These are phyloP conservation scores for Microcebus jonahi DNA, from an alignment of 2,113 vertebrate species.

Conservation along the genomic window DNA sequence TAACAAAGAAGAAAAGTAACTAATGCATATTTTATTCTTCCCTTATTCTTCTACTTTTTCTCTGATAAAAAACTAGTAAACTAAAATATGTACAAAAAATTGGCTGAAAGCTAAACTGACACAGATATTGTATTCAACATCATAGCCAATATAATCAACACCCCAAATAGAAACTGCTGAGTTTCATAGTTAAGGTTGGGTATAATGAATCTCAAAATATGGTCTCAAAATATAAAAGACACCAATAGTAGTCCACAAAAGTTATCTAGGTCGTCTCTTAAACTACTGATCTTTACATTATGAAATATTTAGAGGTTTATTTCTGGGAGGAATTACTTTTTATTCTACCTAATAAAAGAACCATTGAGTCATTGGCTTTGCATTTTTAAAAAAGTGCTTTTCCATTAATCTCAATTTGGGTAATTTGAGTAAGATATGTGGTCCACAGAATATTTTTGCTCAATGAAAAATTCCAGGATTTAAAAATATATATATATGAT, in stretches of 20 bases:
- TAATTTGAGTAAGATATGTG: not conserved
- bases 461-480: not conserved
- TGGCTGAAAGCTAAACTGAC: not conserved
- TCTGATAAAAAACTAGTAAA: conserved; percentile 12
- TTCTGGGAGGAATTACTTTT: conserved; percentile 7
- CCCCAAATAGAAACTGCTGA: not conserved
- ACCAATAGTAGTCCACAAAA: not conserved
- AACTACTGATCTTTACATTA: not conserved
- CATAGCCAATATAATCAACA: not conserved
- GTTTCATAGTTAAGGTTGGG: not conserved
- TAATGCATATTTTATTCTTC: not conserved
- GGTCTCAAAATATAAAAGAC: not conserved
- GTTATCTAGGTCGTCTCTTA: not conserved
- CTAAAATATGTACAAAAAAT: conserved; percentile 11
- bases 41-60: conserved; percentile 5
- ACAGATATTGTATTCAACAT: not conserved
- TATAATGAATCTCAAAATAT: conserved; percentile 32
- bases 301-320: conserved; percentile 33
- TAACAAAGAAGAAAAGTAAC: conserved; percentile 17
- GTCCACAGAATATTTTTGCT: not conserved
- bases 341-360: conserved; percentile 2
- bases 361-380: not conserved
- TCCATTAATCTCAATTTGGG: not conserved
- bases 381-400: not conserved
- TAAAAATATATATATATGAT: not conserved